Conservation (phyloP, 2,113 vertebrate species). For the Atlantisia rogersi region DNA sequence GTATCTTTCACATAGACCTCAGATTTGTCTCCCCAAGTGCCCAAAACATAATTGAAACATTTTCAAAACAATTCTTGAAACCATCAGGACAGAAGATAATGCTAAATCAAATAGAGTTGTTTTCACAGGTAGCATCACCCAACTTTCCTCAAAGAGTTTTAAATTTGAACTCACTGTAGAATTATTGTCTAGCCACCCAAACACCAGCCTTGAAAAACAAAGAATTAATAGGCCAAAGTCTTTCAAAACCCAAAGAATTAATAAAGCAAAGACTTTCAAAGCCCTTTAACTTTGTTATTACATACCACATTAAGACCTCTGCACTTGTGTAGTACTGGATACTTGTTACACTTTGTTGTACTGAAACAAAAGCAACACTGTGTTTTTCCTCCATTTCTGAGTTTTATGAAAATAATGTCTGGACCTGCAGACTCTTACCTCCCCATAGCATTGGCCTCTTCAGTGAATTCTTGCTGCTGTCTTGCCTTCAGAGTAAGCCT, state of each 20-base stretch:
- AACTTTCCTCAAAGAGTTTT: not conserved
- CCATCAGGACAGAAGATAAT: not conserved
- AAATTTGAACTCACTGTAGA: not conserved
- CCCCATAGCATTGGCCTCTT: not conserved
- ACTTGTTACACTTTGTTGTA: too few relatives aligned
- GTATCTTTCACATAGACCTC: not conserved
- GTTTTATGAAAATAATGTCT: not conserved
- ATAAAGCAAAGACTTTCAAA: not conserved
- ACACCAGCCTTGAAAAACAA: not conserved
- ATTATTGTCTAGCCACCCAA: not conserved
- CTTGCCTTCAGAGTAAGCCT: slow-evolving; percentile 3
- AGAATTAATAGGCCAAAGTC: not conserved
- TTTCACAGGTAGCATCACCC: not conserved
- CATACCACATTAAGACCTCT: not conserved
- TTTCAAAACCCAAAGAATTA: not conserved
- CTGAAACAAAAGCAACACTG: not conserved
- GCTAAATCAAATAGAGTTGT: not conserved
- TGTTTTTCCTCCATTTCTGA: not conserved
- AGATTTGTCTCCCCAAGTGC: not conserved
- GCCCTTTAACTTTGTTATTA: not conserved
- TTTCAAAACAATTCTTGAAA: not conserved
- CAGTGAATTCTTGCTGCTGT: not conserved
- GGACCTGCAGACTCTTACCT: not conserved
- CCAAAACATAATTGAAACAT: not conserved
- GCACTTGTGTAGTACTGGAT: too few relatives aligned